Conservation (phyloP, 2,888 invertebrate genomes). For the Mythimna loreyi region DNA sequence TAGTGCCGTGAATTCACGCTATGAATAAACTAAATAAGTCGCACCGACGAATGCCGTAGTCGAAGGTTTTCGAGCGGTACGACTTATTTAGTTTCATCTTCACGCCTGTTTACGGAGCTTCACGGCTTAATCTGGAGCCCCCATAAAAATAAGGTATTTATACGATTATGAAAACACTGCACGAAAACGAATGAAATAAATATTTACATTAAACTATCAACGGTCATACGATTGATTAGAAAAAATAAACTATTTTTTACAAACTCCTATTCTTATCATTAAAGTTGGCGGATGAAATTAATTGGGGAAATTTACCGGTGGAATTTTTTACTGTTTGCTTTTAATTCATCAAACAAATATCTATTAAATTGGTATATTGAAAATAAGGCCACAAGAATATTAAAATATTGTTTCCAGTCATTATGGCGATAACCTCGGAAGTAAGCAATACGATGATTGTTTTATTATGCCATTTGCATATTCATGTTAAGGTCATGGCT, state of each 20-base stretch:
- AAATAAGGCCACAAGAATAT: conserved; percentile 32
- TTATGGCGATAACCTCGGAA: conserved; percentile 51
- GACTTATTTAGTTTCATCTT: no score
- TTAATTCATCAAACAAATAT: conserved; percentile 1
- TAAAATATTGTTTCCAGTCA: conserved; percentile 35
- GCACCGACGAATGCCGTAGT: no score
- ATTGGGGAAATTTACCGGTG: neutral
- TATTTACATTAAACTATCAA: neutral
- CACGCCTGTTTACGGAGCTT: no score
- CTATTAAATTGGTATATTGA: neutral
- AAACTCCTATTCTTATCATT: neutral
- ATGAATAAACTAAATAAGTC: no score
- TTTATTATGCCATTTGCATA: conserved; percentile 36
- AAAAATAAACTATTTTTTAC: conserved; percentile 2
- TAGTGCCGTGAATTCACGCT: no score
- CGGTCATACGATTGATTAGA: neutral
- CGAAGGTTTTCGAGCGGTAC: no score
- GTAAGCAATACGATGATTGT: conserved; percentile 37
- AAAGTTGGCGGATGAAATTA: neutral
- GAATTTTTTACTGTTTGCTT: neutral
- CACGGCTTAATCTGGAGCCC: no score
- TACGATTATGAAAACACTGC: neutral
- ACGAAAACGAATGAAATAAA: neutral
- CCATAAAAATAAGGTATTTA: neutral
- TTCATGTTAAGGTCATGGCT: conserved; percentile 34